These are phyloP conservation scores for Pachyrhynchus sulphureomaculatus DNA, from an alignment of 1,140 invertebrate genomes.

Conservation along the genomic window DNA sequence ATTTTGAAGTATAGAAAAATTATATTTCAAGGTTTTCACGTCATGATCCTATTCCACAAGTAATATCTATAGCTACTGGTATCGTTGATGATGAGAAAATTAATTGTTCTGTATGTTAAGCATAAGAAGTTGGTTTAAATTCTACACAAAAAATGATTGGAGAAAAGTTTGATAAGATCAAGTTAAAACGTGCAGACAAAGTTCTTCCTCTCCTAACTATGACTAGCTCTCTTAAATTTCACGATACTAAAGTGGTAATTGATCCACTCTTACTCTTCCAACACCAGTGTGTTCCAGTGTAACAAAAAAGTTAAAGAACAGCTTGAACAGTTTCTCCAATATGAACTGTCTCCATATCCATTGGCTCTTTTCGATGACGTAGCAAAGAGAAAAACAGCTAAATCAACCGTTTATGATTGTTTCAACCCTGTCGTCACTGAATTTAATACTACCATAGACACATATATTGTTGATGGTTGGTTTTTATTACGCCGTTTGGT, in stretches of 20 bases:
- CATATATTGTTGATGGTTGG: slow-evolving; percentile 45
- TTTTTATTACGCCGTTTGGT: slow-evolving; percentile 41
- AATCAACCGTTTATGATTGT: slow-evolving; percentile 44
- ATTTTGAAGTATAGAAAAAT: too few relatives aligned
- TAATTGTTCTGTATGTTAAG: slow-evolving; percentile 50
- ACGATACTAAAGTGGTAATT: slow-evolving; percentile 41
- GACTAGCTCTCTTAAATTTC: too few relatives aligned
- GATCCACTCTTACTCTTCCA: slow-evolving; percentile 50
- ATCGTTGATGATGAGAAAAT: slow-evolving; percentile 47
- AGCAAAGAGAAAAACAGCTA: slow-evolving; percentile 49
- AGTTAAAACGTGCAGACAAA: slow-evolving; percentile 35
- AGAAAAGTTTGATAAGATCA: slow-evolving; percentile 25
- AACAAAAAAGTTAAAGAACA: slow-evolving; percentile 34
- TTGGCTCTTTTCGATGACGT: slow-evolving; percentile 44
- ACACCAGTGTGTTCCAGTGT: slow-evolving; percentile 42
- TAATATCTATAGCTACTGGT: slow-evolving; percentile 44
- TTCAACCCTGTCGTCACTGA: slow-evolving; percentile 37
- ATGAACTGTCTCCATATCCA: slow-evolving; percentile 47
- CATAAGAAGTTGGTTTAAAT: slow-evolving; percentile 45
- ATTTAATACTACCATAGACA: not conserved
- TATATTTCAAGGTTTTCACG: slow-evolving; percentile 39
- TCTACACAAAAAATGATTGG: slow-evolving; percentile 40
- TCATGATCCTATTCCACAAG: slow-evolving; percentile 40
- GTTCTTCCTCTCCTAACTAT: not conserved
- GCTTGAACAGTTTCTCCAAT: slow-evolving; percentile 46